A percentile compares a stretch with the other conserved stretches of the same genome.
phyloP scores from a whole-genome alignment of 2,797 vertebrate species.

The Siniperca scherzeri region DNA sequence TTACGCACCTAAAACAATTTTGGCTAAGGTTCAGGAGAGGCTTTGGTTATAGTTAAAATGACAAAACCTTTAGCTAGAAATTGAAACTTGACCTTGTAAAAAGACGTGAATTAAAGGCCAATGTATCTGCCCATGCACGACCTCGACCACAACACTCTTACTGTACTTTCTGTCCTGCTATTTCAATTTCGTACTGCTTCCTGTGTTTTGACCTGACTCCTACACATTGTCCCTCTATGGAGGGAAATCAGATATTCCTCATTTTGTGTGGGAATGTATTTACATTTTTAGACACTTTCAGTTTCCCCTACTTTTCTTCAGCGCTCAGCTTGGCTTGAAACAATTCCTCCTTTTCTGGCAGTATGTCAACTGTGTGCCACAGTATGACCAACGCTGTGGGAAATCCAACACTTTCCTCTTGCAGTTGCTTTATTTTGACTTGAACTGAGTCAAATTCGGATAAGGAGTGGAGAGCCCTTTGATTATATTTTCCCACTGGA shows the following conservation, averaged over 20 bases:
- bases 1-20: conserved; percentile 65
- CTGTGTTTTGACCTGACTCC: conserved; percentile 20
- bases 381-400: conserved; percentile 12
- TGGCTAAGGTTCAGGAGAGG: conserved; percentile 59
- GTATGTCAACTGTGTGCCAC: neutral
- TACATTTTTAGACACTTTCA: neutral
- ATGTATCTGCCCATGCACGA: conserved; percentile 34
- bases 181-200: conserved; percentile 24
- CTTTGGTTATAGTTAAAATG: conserved; percentile 55
- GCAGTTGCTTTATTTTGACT: conserved; percentile 50
- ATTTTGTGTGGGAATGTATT: neutral
- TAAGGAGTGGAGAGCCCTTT: conserved; percentile 55
- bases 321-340: neutral
- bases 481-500: conserved; percentile 75
- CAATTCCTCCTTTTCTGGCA: neutral
- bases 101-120: conserved; percentile 58
- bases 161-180: conserved; percentile 32
- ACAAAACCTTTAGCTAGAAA: conserved; percentile 52
- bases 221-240: neutral
- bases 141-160: conserved; percentile 37
- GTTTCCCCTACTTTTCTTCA: neutral
- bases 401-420: conserved; percentile 41
- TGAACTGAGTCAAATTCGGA: conserved; percentile 52
- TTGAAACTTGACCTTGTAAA: conserved; percentile 61
- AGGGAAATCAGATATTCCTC: neutral